A percentile compares a stretch with the other conserved stretches of the same genome.
Evolutionary conservation across 2,797 vertebrate genomes (phyloP).

Genomic region (Xyrichtys novacula): DNA sequence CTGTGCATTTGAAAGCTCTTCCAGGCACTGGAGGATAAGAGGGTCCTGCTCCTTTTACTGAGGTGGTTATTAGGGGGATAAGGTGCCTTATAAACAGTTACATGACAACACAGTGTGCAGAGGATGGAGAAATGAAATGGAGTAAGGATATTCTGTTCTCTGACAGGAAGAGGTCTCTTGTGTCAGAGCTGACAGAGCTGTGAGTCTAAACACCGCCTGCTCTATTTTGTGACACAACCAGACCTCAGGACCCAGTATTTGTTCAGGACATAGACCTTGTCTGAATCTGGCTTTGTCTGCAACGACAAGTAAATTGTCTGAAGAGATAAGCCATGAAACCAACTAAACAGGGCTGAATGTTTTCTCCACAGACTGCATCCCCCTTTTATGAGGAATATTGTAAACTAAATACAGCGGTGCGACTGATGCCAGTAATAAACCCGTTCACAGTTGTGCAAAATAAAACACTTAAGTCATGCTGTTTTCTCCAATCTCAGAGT

Average conservation of each 20-base stretch:
- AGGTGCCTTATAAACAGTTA: slow-evolving; percentile 25
- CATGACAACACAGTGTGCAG: slow-evolving; percentile 21
- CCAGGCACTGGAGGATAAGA: slow-evolving; percentile 5
- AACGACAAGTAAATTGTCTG: too few relatives aligned
- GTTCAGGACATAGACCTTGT: too few relatives aligned
- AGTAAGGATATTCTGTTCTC: slow-evolving; percentile 17
- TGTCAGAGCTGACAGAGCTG: slow-evolving; percentile 37
- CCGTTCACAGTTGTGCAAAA: too few relatives aligned
- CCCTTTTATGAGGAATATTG: too few relatives aligned
- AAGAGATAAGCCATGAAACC: too few relatives aligned
- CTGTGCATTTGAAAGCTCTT: slow-evolving; percentile 12
- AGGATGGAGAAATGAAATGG: slow-evolving; percentile 34
- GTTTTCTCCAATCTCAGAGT: too few relatives aligned
- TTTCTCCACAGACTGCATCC: too few relatives aligned
- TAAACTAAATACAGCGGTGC: too few relatives aligned
- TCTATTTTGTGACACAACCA: slow-evolving; percentile 52
- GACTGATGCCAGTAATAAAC: too few relatives aligned
- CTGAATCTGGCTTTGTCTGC: too few relatives aligned
- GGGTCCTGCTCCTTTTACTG: slow-evolving; percentile 6
- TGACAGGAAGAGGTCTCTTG: slow-evolving; percentile 24
- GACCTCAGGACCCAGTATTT: slow-evolving; percentile 63
- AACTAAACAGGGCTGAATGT: too few relatives aligned
- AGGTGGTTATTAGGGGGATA: slow-evolving; percentile 33
- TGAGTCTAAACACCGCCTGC: slow-evolving; percentile 15
- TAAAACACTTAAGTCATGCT: too few relatives aligned